phyloP scores from a whole-genome alignment of 2,113 vertebrate genomes.

The Rhinopithecus roxellana region DNA sequence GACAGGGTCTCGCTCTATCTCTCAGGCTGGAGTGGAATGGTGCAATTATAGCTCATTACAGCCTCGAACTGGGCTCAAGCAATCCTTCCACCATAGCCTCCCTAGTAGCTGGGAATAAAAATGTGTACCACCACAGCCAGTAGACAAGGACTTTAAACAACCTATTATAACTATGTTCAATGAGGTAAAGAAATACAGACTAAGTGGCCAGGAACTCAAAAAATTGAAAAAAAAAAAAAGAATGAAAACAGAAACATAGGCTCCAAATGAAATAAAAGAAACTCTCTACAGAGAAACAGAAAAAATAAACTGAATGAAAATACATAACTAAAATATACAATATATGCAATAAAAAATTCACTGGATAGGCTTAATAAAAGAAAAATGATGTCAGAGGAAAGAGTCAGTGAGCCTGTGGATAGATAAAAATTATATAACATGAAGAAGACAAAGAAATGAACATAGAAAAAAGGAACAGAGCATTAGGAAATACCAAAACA shows the following conservation, averaged over 20 bases:
- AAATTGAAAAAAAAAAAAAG: not conserved
- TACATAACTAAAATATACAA: not conserved
- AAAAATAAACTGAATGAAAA: constrained; percentile 10
- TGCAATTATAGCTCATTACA: not conserved
- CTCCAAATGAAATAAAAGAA: not conserved
- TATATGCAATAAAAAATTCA: not conserved
- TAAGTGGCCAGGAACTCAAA: not conserved
- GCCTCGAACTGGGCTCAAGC: not conserved
- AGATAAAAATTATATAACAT: not conserved
- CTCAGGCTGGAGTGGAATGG: not conserved
- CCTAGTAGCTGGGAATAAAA: not conserved
- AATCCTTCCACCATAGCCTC: not conserved
- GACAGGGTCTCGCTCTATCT: not conserved
- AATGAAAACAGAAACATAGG: not conserved
- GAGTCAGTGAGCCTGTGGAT: not conserved
- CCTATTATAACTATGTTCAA: not conserved
- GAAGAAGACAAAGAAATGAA: not conserved
- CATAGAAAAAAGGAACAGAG: not conserved
- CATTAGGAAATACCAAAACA: not conserved
- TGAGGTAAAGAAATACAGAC: not conserved
- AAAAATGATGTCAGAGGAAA: not conserved
- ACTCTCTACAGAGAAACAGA: not conserved
- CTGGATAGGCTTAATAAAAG: not conserved
- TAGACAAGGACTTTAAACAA: not conserved
- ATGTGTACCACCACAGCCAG: not conserved